phyloP scores from a whole-genome alignment of 2,888 invertebrate genomes.

The Parnassius glacialis region DNA sequence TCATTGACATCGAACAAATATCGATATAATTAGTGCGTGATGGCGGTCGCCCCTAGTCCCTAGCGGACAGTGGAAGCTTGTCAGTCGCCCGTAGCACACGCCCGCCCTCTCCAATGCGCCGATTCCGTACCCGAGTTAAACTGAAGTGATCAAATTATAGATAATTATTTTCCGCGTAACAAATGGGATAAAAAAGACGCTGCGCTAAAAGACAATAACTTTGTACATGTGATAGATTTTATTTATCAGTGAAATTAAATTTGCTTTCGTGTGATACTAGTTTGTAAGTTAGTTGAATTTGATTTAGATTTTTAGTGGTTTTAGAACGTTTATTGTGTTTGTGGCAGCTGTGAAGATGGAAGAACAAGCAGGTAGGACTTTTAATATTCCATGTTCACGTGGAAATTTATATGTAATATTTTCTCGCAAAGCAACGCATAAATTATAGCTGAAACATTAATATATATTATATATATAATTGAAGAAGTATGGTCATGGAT shows the following conservation, averaged over 20 bases:
- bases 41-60: slow-evolving; percentile 20
- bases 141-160: slow-evolving; percentile 49
- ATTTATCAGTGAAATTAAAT: slow-evolving; percentile 30
- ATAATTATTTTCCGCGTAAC: slow-evolving; percentile 35
- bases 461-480: too few relatives aligned
- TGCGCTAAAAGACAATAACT: slow-evolving; percentile 23
- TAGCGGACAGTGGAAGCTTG: slow-evolving; percentile 10
- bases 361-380: slow-evolving; percentile 56
- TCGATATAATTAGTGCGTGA: slow-evolving; percentile 25
- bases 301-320: slow-evolving; percentile 39
- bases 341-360: slow-evolving; percentile 54
- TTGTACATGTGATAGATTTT: slow-evolving; percentile 22
- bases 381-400: too few relatives aligned
- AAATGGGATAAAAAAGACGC: slow-evolving; percentile 61
- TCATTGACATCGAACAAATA: slow-evolving; percentile 20
- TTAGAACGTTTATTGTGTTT: slow-evolving; percentile 37
- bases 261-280: slow-evolving; percentile 71
- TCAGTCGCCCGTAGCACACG: slow-evolving; percentile 21
- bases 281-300: slow-evolving; percentile 51
- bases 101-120: slow-evolving; percentile 55
- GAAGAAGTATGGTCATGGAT: too few relatives aligned
- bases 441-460: too few relatives aligned
- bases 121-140: slow-evolving; percentile 64
- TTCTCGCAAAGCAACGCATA: too few relatives aligned
- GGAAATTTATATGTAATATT: too few relatives aligned